Conservation (phyloP, 2,113 vertebrate species). For the Phycodurus eques region DNA sequence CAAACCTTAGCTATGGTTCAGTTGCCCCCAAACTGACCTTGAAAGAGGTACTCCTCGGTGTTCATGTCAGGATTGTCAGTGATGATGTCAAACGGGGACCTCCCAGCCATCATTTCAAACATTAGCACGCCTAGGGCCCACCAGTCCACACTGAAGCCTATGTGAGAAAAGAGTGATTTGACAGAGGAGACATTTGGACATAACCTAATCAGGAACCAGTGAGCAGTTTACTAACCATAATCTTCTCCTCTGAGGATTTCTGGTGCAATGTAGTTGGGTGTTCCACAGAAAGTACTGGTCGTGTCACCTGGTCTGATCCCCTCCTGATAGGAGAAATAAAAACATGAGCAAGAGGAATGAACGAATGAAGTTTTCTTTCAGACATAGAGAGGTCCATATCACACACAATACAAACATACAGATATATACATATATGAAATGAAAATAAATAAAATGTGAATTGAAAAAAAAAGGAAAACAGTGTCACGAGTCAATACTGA, state of each 20-base stretch:
- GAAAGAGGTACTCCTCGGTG: conserved; percentile 99
- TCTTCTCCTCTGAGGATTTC: conserved; percentile 97
- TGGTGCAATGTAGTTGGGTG: conserved; percentile 96
- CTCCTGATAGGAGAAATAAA: conserved; percentile 73
- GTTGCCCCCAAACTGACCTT: conserved; percentile 75
- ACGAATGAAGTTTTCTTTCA: not conserved
- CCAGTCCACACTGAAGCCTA: conserved; percentile 99
- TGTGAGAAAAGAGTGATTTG: not conserved
- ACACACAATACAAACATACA: too few species aligned
- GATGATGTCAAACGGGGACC: conserved; percentile 97
- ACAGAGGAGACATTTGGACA: not conserved
- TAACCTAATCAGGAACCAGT: not conserved
- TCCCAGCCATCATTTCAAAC: conserved; percentile 99
- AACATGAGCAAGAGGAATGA: not conserved
- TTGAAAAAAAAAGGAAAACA: not conserved
- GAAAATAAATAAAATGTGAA: too few species aligned
- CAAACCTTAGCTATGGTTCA: not conserved
- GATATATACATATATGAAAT: too few species aligned
- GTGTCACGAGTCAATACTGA: conserved; percentile 12
- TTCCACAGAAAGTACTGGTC: conserved; percentile 97
- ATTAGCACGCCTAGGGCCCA: conserved; percentile 97
- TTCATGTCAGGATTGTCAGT: conserved; percentile 99
- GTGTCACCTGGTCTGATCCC: conserved; percentile 96
- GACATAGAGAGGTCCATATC: too few species aligned
- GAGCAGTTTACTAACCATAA: conserved; percentile 79